Percentiles rank a stretch among this genome's conserved stretches.
These are phyloP conservation scores for Embiotoca jacksoni DNA, from an alignment of 2,113 vertebrate species.

Conservation along the genomic window DNA sequence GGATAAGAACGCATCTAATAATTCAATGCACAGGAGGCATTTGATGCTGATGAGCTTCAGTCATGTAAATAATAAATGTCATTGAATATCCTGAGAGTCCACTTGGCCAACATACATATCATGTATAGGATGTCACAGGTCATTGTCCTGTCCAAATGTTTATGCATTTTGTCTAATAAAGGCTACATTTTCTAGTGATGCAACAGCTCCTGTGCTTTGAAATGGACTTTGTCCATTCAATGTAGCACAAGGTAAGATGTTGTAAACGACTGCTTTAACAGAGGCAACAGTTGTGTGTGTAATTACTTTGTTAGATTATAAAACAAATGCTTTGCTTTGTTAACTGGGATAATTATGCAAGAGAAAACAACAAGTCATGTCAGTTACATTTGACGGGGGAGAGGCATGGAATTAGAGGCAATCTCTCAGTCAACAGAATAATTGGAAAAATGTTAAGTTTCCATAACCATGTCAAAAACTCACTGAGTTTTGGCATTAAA, in stretches of 20 bases:
- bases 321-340: too few species aligned
- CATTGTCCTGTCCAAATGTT: conserved; percentile 1
- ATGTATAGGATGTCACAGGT: conserved; percentile 1
- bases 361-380: too few species aligned
- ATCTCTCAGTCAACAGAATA: too few species aligned
- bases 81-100: background rate
- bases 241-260: background rate
- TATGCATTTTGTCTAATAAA: background rate
- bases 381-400: too few species aligned
- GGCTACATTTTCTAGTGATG: background rate
- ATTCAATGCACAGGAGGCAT: conserved; percentile 23
- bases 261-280: background rate
- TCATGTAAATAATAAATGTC: background rate
- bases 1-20: conserved; percentile 37
- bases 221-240: background rate
- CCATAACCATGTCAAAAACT: too few species aligned
- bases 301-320: too few species aligned
- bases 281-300: too few species aligned
- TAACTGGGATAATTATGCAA: too few species aligned
- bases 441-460: too few species aligned
- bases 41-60: conserved; percentile 32
- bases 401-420: too few species aligned
- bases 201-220: background rate
- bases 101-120: background rate
- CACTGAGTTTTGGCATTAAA: too few species aligned